These are phyloP conservation scores for Drosophila diplacantha DNA, from an alignment of 2,888 invertebrate species.

Conservation along the genomic window DNA sequence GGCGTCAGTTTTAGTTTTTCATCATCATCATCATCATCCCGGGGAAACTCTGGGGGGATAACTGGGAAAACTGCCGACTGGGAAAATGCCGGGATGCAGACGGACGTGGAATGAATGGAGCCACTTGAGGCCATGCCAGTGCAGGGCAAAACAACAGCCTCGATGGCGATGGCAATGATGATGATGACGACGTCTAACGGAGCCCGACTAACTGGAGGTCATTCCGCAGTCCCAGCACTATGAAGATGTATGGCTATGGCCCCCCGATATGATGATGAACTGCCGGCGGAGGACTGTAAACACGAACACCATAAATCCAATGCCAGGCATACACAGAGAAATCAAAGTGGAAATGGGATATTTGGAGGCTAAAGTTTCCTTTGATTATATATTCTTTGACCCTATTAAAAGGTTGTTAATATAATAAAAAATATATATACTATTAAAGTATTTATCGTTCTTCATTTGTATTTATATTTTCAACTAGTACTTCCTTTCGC, in stretches of 20 bases:
- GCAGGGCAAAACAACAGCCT: slow-evolving; percentile 44
- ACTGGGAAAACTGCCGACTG: slow-evolving; percentile 13
- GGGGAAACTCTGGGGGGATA: slow-evolving; percentile 4
- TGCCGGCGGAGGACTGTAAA: slow-evolving; percentile 20
- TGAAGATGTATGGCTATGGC: slow-evolving; percentile 59
- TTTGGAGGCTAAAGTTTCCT: fast-evolving
- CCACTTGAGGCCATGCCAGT: slow-evolving; percentile 69
- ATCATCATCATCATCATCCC: slow-evolving; percentile 49
- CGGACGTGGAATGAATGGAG: slow-evolving; percentile 56
- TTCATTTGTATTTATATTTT: neutral
- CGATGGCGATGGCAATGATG: slow-evolving; percentile 27
- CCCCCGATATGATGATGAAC: slow-evolving; percentile 55
- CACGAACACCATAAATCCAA: slow-evolving; percentile 16
- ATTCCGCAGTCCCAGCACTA: slow-evolving; percentile 49
- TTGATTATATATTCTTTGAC: neutral
- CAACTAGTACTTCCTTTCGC: neutral
- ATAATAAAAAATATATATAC: too few relatives aligned
- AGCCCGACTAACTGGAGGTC: slow-evolving; percentile 61
- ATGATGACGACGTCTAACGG: slow-evolving; percentile 26
- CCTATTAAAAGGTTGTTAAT: too few relatives aligned
- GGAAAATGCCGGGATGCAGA: slow-evolving; percentile 17
- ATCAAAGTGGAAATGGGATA: neutral
- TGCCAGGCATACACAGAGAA: slow-evolving; percentile 10
- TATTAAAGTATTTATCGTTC: neutral
- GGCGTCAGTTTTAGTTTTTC: slow-evolving; percentile 61